A percentile compares a stretch with the other conserved stretches of the same genome.
Evolutionary conservation across 1,140 invertebrate species (phyloP).

Genomic region (Drosophila mayri): DNA sequence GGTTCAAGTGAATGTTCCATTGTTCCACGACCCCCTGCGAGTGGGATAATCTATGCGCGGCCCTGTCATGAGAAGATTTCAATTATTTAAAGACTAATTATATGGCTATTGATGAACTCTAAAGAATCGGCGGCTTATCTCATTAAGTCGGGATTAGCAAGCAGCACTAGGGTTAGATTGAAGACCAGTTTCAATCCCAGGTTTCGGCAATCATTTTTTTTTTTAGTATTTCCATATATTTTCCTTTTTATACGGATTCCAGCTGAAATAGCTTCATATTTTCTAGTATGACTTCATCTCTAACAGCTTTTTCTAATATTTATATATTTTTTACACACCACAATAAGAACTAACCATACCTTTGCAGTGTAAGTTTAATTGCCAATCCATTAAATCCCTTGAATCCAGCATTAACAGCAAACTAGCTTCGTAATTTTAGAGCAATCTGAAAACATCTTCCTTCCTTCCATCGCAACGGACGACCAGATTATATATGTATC

Average conservation of each 20-base stretch:
- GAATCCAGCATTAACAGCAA: background rate
- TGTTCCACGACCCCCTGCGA: constrained; percentile 11
- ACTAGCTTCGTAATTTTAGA: background rate
- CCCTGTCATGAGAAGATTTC: constrained; percentile 13
- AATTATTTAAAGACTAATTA: constrained; percentile 20
- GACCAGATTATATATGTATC: background rate
- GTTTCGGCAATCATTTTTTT: constrained; percentile 86
- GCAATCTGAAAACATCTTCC: background rate
- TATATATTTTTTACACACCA: too few relatives aligned
- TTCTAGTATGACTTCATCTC: background rate
- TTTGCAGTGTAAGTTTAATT: too few relatives aligned
- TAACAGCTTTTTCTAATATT: too few relatives aligned
- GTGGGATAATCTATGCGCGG: constrained; percentile 10
- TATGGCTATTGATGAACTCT: constrained; percentile 15
- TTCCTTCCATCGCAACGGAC: background rate
- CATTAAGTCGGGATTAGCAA: constrained; percentile 18
- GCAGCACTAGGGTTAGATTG: constrained; percentile 87
- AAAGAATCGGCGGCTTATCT: constrained; percentile 1
- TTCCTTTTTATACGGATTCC: background rate
- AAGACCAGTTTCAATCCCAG: constrained; percentile 92
- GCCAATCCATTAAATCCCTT: too few relatives aligned
- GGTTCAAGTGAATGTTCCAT: constrained; percentile 30
- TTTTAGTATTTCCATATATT: background rate
- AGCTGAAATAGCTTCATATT: too few relatives aligned
- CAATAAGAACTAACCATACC: too few relatives aligned